phyloP scores from a whole-genome alignment of 2,113 vertebrate genomes.

The Seriola quinqueradiata region DNA sequence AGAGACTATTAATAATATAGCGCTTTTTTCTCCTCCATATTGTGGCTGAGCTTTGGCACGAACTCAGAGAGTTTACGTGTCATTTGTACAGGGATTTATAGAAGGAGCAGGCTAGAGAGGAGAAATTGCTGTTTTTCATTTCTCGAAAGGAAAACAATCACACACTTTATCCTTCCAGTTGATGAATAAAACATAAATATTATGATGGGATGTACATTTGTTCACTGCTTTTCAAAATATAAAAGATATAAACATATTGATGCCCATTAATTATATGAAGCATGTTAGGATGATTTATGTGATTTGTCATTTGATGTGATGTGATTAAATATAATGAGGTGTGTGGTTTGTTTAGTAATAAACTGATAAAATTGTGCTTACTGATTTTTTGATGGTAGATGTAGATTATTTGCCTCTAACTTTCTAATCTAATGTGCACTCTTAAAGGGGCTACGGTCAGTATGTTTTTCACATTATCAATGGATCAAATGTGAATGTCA shows the following conservation, averaged over 20 bases:
- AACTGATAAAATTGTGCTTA: not conserved
- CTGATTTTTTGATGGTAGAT: not conserved
- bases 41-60: slow-evolving; percentile 18
- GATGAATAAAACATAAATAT: slow-evolving; percentile 30
- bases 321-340: not conserved
- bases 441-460: not conserved
- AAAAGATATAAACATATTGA: not conserved
- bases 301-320: not conserved
- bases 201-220: not conserved
- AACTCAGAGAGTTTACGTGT: slow-evolving; percentile 30
- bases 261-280: not conserved
- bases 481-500: not conserved
- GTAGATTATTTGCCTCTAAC: not conserved
- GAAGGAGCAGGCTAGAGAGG: not conserved
- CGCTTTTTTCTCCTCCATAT: not conserved
- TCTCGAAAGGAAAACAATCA: slow-evolving; percentile 8
- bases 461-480: not conserved
- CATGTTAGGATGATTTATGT: not conserved
- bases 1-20: slow-evolving; percentile 60
- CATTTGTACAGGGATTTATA: slow-evolving; percentile 50
- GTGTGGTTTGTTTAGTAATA: not conserved
- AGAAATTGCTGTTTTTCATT: slow-evolving; percentile 24
- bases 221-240: slow-evolving; percentile 2
- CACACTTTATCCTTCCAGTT: slow-evolving; percentile 21
- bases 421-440: not conserved